These are phyloP conservation scores for Heliornis fulica DNA, from an alignment of 2,113 vertebrate species.

Conservation along the genomic window DNA sequence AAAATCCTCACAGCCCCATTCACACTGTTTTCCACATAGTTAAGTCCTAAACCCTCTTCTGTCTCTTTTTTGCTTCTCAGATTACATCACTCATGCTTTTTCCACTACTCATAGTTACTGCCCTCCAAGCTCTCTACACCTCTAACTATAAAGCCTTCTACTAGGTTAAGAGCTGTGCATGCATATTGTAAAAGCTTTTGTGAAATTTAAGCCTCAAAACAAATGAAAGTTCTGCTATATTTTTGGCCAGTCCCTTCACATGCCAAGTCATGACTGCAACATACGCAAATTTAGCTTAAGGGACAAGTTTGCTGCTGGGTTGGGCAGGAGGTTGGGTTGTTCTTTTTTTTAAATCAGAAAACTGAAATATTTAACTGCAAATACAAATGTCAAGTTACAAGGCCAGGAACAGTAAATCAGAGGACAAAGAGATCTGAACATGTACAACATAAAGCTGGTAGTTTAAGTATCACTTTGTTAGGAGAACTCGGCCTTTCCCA, in stretches of 20 bases:
- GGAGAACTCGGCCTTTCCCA: not conserved
- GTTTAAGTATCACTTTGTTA: not conserved
- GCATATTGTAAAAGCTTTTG: constrained; percentile 5
- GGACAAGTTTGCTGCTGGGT: not conserved
- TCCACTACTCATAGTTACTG: not conserved
- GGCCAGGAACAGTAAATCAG: not conserved
- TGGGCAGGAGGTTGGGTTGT: too few relatives aligned
- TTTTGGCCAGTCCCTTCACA: constrained; percentile 7
- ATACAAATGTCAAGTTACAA: not conserved
- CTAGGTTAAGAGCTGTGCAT: not conserved
- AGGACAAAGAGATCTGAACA: not conserved
- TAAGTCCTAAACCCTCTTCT: not conserved
- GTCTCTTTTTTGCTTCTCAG: not conserved
- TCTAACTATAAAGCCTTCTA: not conserved
- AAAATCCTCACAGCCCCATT: not conserved
- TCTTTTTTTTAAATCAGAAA: not conserved
- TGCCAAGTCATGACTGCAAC: constrained; percentile 4
- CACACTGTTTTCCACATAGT: not conserved
- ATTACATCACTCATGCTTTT: not conserved
- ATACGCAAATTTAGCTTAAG: not conserved
- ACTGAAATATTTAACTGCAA: not conserved
- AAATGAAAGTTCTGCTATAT: not conserved
- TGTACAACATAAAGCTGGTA: not conserved
- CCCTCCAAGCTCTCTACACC: not conserved
- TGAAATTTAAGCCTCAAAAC: constrained; percentile 39